phyloP scores from a whole-genome alignment of 2,888 invertebrate genomes.

The Abrostola triplasia region DNA sequence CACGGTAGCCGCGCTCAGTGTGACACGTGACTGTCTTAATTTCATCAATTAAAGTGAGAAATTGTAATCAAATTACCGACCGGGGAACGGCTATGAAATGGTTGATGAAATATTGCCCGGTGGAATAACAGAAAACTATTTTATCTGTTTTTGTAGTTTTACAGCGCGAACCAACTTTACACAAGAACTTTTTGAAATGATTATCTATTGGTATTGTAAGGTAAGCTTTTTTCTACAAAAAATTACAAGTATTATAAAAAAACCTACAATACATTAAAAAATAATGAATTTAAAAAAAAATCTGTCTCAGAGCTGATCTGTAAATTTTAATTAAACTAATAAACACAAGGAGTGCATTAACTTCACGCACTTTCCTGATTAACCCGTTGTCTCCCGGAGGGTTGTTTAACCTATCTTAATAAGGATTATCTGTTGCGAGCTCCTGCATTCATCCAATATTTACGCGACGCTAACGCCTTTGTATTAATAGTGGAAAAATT shows the following conservation, averaged over 20 bases:
- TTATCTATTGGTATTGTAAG: too few relatives aligned
- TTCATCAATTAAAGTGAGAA: conserved; percentile 74
- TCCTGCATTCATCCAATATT: conserved; percentile 83
- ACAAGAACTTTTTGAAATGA: too few relatives aligned
- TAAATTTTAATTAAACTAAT: conserved; percentile 31
- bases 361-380: conserved; percentile 33
- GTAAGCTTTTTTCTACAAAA: too few relatives aligned
- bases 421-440: conserved; percentile 77
- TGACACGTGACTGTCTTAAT: conserved; percentile 83
- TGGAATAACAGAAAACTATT: conserved; percentile 14
- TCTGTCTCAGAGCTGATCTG: neutral
- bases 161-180: neutral
- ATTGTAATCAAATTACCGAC: conserved; percentile 72
- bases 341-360: conserved; percentile 27
- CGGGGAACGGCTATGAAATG: conserved; percentile 21
- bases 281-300: neutral
- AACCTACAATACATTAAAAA: neutral
- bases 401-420: conserved; percentile 74
- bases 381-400: conserved; percentile 57
- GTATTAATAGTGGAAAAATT: conserved; percentile 85
- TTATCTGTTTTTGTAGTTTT: neutral
- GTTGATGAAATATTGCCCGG: conserved; percentile 22
- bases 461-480: conserved; percentile 80
- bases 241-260: too few relatives aligned
- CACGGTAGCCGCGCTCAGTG: conserved; percentile 68